Conservation (phyloP, 2,113 vertebrate genomes). For the Corythornis vintsioides region DNA sequence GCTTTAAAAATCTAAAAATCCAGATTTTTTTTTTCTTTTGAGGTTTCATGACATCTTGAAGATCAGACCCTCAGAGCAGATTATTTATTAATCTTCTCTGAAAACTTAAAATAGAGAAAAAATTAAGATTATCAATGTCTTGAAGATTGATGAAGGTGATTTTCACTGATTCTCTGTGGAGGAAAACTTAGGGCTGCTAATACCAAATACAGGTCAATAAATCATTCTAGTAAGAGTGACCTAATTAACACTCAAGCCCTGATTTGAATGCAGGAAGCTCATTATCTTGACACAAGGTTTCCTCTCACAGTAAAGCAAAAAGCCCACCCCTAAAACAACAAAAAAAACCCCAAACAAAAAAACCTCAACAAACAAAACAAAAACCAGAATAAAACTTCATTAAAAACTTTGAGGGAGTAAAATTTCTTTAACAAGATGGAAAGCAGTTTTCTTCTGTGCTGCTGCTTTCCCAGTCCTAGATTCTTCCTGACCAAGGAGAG, state of each 20-base stretch:
- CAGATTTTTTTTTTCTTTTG: background rate
- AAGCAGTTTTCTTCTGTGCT: background rate
- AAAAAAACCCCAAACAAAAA: no score
- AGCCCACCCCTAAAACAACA: no score
- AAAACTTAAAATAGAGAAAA: constrained; percentile 26
- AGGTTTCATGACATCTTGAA: background rate
- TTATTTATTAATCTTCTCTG: constrained; percentile 30
- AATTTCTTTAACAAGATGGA: background rate
- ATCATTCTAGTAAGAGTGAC: constrained; percentile 43
- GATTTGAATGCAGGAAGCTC: constrained; percentile 15
- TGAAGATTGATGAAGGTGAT: constrained; percentile 41
- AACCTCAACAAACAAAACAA: background rate
- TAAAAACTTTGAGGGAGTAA: background rate
- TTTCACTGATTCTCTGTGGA: constrained; percentile 6
- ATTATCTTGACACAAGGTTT: background rate
- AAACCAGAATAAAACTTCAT: background rate
- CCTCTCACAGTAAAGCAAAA: background rate
- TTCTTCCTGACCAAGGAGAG: background rate
- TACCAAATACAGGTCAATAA: constrained; percentile 46
- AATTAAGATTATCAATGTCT: constrained; percentile 10
- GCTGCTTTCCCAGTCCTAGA: background rate
- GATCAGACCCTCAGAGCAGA: background rate
- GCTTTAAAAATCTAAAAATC: constrained; percentile 16
- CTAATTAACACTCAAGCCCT: constrained; percentile 36
- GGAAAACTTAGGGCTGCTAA: background rate